Evolutionary conservation across 2,888 invertebrate species (phyloP), one percentile per base, ranked within the genome.

Genomic region (Scaptodrosophila latifasciaeformis): DNA sequence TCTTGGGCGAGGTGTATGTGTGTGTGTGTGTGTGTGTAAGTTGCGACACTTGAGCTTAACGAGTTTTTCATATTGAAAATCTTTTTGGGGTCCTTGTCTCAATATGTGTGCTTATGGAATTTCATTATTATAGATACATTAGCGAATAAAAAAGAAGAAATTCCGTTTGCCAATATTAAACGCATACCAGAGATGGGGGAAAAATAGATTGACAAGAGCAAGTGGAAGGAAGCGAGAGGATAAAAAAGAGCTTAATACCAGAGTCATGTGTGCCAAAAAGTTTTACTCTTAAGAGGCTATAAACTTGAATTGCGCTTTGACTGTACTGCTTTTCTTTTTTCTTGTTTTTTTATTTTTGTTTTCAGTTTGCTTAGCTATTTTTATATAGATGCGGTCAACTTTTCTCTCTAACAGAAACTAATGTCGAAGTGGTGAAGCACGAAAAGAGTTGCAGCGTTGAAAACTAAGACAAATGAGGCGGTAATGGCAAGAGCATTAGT

Each of bases 381-480:
- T n/a, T 34, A 6, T 10, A 17, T 5, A 13, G 37, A 37, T 57
- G 58, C 57, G 71, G 71, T 69, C 69, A 71, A 74, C 60, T 67
- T 65, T 48, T 65, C 65, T 50, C 65, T 63, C 63, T 72, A 65
- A 72, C 66, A 59, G 63, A 65, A 71, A 72, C 69, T 70, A 72
- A 75, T 70, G 75, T 71, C 70, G 58, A 72, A 70, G 59, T 75
- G 67, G 57, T 54, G 66, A 60, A 71, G 71, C 69, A 67, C 69
- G 69, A 72, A 74, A 68, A 65, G 70, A 67, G 70, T 65, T 63
- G 47, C 47, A 47, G 39, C 57, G 50, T 68, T 57, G 37, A 59
- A 70, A 70, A 72, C 75, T 63, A 71, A 72, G 75, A 72, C 67
- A 72, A 72, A 72, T 75, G 75, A 63, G 65, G 59, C 54, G 70